Conservation (phyloP, 2,888 invertebrate species). For the Ophion obscuratus region DNA sequence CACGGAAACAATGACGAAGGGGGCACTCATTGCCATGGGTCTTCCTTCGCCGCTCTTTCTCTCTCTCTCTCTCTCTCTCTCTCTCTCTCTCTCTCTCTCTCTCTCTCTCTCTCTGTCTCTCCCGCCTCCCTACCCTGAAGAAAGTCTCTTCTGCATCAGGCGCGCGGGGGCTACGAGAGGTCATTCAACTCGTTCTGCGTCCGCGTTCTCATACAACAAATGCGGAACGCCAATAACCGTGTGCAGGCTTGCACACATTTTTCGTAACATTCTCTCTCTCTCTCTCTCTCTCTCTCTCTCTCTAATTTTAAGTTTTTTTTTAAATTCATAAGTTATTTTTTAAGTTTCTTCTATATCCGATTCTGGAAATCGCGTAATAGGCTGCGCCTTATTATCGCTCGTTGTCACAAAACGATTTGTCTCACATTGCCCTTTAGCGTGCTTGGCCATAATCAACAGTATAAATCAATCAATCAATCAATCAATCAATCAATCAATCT, state of each 20-base stretch:
- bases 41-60: conserved; percentile 16
- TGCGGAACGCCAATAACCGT: conserved; percentile 56
- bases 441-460: no score
- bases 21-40: conserved; percentile 20
- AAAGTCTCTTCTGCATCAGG: conserved; percentile 58
- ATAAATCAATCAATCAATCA: no score
- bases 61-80: background rate
- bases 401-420: no score
- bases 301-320: no score
- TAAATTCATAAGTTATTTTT: no score
- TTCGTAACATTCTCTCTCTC: conserved; percentile 11
- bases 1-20: conserved; percentile 24
- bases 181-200: conserved; percentile 64
- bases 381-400: no score
- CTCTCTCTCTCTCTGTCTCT: conserved; percentile 3
- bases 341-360: no score
- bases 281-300: conserved; percentile 1
- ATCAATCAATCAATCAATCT: no score
- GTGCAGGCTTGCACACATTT: conserved; percentile 51
- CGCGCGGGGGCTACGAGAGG: conserved; percentile 62
- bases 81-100: background rate
- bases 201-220: conserved; percentile 67
- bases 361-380: no score
- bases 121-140: conserved; percentile 27
- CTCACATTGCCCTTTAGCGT: no score